Evolutionary conservation across 2,888 invertebrate species (phyloP).

Genomic region (Hofmannophila pseudospretella): DNA sequence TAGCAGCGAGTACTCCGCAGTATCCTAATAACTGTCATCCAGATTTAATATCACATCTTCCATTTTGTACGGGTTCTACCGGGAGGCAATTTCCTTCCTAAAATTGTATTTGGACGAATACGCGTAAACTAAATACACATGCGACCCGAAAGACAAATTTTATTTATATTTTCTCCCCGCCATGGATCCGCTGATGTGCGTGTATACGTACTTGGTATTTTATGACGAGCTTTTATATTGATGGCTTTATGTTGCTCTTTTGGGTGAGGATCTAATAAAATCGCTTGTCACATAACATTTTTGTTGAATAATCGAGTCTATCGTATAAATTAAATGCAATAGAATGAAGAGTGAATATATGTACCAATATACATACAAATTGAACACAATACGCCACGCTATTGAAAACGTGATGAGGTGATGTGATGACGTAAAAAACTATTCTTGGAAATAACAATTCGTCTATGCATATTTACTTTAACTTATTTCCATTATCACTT

Average conservation of each 20-base stretch:
- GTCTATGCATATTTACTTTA: no score
- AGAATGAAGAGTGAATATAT: no score
- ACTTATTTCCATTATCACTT: no score
- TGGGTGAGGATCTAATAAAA: conserved; percentile 24
- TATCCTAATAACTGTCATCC: conserved; percentile 71
- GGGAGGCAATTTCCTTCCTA: conserved; percentile 70
- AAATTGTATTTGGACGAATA: conserved; percentile 71
- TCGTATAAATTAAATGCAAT: no score
- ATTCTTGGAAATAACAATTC: no score
- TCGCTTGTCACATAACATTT: not conserved
- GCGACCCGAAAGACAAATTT: conserved; percentile 66
- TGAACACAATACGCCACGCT: no score
- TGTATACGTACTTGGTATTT: conserved; percentile 37
- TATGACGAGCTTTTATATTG: conserved; percentile 52
- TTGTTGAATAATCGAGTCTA: not conserved
- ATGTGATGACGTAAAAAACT: no score
- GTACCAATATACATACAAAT: no score
- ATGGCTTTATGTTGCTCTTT: conserved; percentile 36
- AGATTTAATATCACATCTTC: conserved; percentile 73
- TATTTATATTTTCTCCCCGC: conserved; percentile 49
- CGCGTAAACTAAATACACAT: conserved; percentile 68
- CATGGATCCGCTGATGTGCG: conserved; percentile 7
- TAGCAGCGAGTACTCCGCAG: conserved; percentile 43
- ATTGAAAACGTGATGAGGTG: no score
- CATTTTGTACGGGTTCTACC: conserved; percentile 61